Percentiles rank a stretch among this genome's conserved stretches.
Conservation (phyloP, 2,113 vertebrate genomes). For the Dasypus novemcinctus region DNA sequence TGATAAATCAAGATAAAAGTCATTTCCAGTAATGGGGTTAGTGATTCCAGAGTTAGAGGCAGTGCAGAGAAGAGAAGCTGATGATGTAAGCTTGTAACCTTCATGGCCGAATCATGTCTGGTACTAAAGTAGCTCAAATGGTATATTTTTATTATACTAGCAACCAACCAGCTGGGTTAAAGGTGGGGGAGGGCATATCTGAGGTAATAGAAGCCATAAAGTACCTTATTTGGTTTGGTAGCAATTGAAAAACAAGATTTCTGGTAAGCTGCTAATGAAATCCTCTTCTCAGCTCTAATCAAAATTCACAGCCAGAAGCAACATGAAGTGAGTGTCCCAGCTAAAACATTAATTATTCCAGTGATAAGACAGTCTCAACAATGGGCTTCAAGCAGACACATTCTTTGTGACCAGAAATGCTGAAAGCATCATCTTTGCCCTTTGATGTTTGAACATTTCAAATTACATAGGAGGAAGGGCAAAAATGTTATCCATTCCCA, state of each 20-base stretch:
- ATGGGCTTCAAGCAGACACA: background rate
- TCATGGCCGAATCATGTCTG: background rate
- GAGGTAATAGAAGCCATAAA: background rate
- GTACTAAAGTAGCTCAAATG: background rate
- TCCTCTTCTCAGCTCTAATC: slow-evolving; percentile 46
- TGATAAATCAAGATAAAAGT: slow-evolving; percentile 63
- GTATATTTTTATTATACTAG: slow-evolving; percentile 10
- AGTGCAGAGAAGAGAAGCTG: slow-evolving; percentile 44
- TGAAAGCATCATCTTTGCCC: background rate
- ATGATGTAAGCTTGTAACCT: slow-evolving; percentile 47
- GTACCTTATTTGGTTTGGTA: slow-evolving; percentile 48
- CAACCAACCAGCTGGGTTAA: slow-evolving; percentile 4
- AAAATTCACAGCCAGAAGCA: slow-evolving; percentile 67
- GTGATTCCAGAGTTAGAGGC: slow-evolving; percentile 42
- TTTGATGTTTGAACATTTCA: slow-evolving; percentile 34
- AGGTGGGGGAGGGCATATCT: background rate
- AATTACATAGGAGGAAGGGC: background rate
- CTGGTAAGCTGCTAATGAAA: slow-evolving; percentile 53
- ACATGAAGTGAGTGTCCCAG: background rate
- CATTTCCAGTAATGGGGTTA: slow-evolving; percentile 58
- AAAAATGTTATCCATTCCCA: background rate
- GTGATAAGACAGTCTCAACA: slow-evolving; percentile 46
- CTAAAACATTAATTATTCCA: slow-evolving; percentile 54
- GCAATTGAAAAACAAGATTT: slow-evolving; percentile 1
- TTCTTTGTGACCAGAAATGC: slow-evolving; percentile 46